These are phyloP conservation scores for Poeciliopsis turneri DNA, from an alignment of 2,797 vertebrate species.

Conservation along the genomic window DNA sequence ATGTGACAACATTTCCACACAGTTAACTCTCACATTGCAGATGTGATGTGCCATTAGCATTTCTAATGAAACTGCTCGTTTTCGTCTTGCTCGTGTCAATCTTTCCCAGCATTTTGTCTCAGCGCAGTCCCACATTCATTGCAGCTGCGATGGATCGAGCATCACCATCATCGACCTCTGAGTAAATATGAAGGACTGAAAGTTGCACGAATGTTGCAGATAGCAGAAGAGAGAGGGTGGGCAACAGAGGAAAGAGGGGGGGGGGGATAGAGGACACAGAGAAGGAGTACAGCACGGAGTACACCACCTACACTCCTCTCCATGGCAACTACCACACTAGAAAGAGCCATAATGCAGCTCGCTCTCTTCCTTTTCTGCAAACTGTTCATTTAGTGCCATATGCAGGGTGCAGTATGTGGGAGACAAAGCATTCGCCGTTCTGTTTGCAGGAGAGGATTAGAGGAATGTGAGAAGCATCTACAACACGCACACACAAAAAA, in stretches of 20 bases:
- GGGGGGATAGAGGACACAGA: slow-evolving; percentile 51
- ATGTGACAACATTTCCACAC: not conserved
- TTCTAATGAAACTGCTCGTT: not conserved
- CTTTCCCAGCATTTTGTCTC: not conserved
- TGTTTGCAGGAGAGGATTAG: slow-evolving; percentile 35
- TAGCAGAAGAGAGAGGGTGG: slow-evolving; percentile 63
- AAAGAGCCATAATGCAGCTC: slow-evolving; percentile 75
- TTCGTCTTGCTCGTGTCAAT: not conserved
- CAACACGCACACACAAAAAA: not conserved
- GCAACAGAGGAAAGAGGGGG: slow-evolving; percentile 64
- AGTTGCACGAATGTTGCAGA: slow-evolving; percentile 70
- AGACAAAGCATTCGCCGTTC: slow-evolving; percentile 62
- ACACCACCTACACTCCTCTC: slow-evolving; percentile 81
- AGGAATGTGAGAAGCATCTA: slow-evolving; percentile 26
- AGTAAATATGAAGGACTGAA: slow-evolving; percentile 56
- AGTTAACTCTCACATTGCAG: not conserved
- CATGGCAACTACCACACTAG: slow-evolving; percentile 81
- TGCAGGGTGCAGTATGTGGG: slow-evolving; percentile 67
- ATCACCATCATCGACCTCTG: not conserved
- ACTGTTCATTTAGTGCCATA: slow-evolving; percentile 70
- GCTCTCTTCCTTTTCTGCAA: slow-evolving; percentile 69
- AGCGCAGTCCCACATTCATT: not conserved
- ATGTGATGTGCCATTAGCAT: not conserved
- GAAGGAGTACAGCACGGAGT: slow-evolving; percentile 70
- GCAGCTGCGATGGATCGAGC: not conserved